A percentile compares a stretch with the other conserved stretches of the same genome.
Evolutionary conservation across 2,888 invertebrate genomes (phyloP).

Genomic region (Clepsis dumicolana): DNA sequence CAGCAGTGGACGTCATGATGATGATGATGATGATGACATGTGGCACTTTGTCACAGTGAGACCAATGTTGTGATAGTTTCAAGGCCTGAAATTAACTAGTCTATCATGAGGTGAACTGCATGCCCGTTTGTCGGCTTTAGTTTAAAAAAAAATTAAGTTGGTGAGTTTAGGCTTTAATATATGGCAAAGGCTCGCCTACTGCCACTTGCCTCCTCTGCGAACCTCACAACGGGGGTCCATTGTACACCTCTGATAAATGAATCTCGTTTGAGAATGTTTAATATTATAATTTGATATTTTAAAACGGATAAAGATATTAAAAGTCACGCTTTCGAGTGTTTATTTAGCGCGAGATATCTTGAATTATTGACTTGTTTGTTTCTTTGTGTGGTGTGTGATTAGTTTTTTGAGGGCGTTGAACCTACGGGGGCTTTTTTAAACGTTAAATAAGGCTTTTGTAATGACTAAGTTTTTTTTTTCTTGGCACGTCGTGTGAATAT

Average conservation of each 20-base stretch:
- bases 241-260: slow-evolving; percentile 79
- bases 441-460: no score
- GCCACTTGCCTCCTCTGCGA: slow-evolving; percentile 36
- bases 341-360: slow-evolving; percentile 77
- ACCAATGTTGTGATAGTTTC: no score
- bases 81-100: no score
- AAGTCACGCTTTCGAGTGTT: slow-evolving; percentile 82
- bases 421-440: neutral
- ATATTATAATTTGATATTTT: slow-evolving; percentile 86
- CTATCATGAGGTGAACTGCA: no score
- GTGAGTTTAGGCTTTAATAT: no score
- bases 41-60: no score
- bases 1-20: no score
- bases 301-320: slow-evolving; percentile 85
- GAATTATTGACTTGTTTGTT: slow-evolving; percentile 70
- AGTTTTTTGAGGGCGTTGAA: slow-evolving; percentile 52
- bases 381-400: slow-evolving; percentile 55
- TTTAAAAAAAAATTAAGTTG: no score
- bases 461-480: neutral
- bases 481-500: no score
- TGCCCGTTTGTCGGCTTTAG: no score
- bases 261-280: slow-evolving; percentile 75
- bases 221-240: slow-evolving; percentile 71
- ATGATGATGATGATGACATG: no score
- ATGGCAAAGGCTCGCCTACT: neutral